These are phyloP conservation scores for Antidorcas marsupialis DNA, from an alignment of 2,113 vertebrate species.

Conservation along the genomic window DNA sequence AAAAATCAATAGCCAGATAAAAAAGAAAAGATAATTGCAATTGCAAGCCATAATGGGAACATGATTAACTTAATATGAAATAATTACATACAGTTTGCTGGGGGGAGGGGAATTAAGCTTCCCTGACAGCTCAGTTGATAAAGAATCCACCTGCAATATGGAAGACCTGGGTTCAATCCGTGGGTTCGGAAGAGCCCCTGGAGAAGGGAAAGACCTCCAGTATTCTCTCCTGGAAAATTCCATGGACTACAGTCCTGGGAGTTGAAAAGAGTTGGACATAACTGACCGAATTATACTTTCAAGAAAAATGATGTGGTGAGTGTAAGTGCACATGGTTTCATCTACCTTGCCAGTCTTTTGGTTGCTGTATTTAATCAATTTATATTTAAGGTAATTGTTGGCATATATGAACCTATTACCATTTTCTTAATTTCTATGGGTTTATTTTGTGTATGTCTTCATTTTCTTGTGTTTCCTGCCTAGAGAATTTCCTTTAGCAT, in stretches of 20 bases:
- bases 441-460: not conserved
- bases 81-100: not conserved
- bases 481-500: not conserved
- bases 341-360: not conserved
- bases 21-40: not conserved
- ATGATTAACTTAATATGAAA: not conserved
- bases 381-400: not conserved
- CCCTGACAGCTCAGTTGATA: not conserved
- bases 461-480: not conserved
- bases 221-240: not conserved
- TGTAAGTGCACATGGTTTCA: not conserved
- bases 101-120: not conserved
- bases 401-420: not conserved
- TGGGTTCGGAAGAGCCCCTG: not conserved
- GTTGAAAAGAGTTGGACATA: not conserved
- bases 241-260: not conserved
- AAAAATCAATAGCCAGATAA: not conserved
- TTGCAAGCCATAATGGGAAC: not conserved
- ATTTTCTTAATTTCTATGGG: not conserved
- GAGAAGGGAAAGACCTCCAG: not conserved
- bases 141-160: not conserved
- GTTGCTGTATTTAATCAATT: not conserved
- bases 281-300: accelerated
- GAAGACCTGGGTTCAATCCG: not conserved
- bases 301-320: not conserved